Conservation (phyloP, 2,888 invertebrate genomes). For the Macrosoma leucophasiata region DNA sequence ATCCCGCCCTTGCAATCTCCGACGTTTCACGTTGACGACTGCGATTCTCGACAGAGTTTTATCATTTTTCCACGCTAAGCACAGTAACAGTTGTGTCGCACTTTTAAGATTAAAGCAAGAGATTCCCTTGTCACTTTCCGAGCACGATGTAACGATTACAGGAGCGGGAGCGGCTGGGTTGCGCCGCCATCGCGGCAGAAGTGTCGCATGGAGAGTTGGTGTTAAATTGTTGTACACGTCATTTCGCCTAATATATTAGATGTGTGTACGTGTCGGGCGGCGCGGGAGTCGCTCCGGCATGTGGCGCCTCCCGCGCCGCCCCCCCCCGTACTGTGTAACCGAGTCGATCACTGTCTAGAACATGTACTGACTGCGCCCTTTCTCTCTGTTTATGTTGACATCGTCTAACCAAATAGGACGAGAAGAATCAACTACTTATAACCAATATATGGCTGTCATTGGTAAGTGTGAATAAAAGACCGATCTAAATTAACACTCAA, state of each 20-base stretch:
- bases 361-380: conserved; percentile 74
- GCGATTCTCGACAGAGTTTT: conserved; percentile 19
- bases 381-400: conserved; percentile 83
- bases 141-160: conserved; percentile 34
- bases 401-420: conserved; percentile 87
- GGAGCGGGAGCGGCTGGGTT: conserved; percentile 57
- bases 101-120: conserved; percentile 22
- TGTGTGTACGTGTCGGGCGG: conserved; percentile 59
- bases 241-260: conserved; percentile 56
- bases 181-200: conserved; percentile 61
- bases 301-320: conserved; percentile 44
- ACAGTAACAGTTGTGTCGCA: conserved; percentile 33
- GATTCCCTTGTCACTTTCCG: conserved; percentile 16
- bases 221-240: conserved; percentile 63
- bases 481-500: conserved; percentile 69
- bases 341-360: conserved; percentile 60
- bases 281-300: conserved; percentile 48
- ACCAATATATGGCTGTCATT: conserved; percentile 96
- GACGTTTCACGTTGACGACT: conserved; percentile 49
- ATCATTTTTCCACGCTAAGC: conserved; percentile 18
- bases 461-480: conserved; percentile 84
- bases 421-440: conserved; percentile 96
- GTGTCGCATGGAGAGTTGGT: conserved; percentile 71
- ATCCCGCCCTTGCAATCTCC: too few relatives aligned
- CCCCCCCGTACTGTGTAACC: conserved; percentile 52